A percentile compares a stretch with the other conserved stretches of the same genome.
These are phyloP conservation scores for Conus betulinus DNA, from an alignment of 1,140 invertebrate species.

Conservation along the genomic window DNA sequence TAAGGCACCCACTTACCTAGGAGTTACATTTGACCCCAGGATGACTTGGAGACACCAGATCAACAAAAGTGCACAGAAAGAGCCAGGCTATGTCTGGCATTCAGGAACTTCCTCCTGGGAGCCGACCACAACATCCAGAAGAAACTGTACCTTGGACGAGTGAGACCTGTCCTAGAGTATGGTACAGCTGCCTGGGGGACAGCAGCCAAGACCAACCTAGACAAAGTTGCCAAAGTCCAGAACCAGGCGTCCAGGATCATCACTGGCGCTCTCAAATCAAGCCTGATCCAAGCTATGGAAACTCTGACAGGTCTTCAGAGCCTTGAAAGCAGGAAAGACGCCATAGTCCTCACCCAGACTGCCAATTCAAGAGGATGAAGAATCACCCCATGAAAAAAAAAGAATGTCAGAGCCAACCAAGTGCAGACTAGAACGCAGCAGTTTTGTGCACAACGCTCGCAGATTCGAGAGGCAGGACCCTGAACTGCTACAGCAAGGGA, in stretches of 20 bases:
- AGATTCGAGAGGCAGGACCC: not conserved
- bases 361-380: not conserved
- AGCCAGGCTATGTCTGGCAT: not conserved
- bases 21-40: slow-evolving; percentile 7
- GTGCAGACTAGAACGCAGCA: not conserved
- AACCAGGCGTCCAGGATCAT: slow-evolving; percentile 40
- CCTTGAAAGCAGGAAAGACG: slow-evolving; percentile 1
- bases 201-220: slow-evolving; percentile 29
- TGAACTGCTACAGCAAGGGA: not conserved
- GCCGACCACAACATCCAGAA: slow-evolving; percentile 13
- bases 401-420: not conserved
- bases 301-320: not conserved
- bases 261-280: slow-evolving; percentile 36
- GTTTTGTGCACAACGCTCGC: not conserved
- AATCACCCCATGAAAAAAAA: not conserved
- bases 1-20: slow-evolving; percentile 22
- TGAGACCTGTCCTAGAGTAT: slow-evolving; percentile 39
- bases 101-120: not conserved
- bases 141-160: slow-evolving; percentile 25
- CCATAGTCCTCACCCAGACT: not conserved
- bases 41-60: slow-evolving; percentile 29
- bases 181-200: slow-evolving; percentile 33
- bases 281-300: slow-evolving; percentile 14
- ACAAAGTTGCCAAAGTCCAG: slow-evolving; percentile 32
- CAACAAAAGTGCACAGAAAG: slow-evolving; percentile 7